These are phyloP conservation scores for Hippoglossus stenolepis DNA, from an alignment of 2,113 vertebrate species.

Conservation along the genomic window DNA sequence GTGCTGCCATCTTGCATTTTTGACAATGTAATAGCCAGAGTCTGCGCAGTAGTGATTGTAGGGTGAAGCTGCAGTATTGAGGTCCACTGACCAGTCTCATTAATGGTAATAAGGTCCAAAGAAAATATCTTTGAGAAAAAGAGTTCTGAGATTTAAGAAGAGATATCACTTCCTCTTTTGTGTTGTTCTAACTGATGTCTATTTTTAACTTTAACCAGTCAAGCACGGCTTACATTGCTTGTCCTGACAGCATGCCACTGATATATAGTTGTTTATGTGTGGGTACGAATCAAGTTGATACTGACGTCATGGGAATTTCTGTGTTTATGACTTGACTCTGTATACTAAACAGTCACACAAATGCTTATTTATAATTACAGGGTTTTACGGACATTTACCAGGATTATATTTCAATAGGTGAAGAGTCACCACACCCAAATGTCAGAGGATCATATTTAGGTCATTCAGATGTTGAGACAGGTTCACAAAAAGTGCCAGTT, in stretches of 20 bases:
- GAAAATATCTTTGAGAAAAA: too few relatives aligned
- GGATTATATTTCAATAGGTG: conserved; percentile 43
- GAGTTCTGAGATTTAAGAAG: too few relatives aligned
- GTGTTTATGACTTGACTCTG: background rate
- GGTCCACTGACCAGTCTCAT: too few relatives aligned
- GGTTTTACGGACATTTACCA: conserved; percentile 10
- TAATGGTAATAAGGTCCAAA: too few relatives aligned
- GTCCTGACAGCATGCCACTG: background rate
- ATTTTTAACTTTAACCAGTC: background rate
- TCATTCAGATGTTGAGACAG: conserved; percentile 25
- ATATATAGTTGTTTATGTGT: background rate
- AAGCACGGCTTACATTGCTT: background rate
- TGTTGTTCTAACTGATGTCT: too few relatives aligned
- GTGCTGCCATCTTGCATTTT: too few relatives aligned
- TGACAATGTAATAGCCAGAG: too few relatives aligned
- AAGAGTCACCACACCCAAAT: conserved; percentile 53
- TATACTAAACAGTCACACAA: background rate
- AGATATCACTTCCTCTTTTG: too few relatives aligned
- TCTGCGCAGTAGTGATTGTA: too few relatives aligned
- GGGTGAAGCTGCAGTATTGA: too few relatives aligned
- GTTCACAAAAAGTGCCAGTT: conserved; percentile 36
- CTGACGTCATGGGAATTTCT: conserved; percentile 26
- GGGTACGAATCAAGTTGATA: background rate
- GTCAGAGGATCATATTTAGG: conserved; percentile 59
- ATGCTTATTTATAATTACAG: conserved; percentile 20